phyloP scores from a whole-genome alignment of 1,140 invertebrate species.

The Euglossa dilemma region DNA sequence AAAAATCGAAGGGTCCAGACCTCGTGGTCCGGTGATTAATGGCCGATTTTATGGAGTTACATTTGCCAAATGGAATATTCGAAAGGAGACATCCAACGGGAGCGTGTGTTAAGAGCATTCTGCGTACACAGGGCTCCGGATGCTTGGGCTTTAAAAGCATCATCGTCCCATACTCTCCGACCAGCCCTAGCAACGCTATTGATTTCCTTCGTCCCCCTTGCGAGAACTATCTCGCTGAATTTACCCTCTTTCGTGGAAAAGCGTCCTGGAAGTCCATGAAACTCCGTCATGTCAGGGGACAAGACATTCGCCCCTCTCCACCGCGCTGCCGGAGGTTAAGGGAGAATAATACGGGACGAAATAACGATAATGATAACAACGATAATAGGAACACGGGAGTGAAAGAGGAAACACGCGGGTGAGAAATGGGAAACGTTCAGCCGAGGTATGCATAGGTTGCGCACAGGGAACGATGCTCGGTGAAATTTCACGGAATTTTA shows the following conservation, averaged over 20 bases:
- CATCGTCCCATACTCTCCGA: conserved; percentile 76
- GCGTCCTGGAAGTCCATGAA: conserved; percentile 63
- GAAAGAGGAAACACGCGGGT: not conserved
- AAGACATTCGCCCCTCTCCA: conserved; percentile 34
- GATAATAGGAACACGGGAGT: not conserved
- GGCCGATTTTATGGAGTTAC: conserved; percentile 44
- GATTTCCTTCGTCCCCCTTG: conserved; percentile 81
- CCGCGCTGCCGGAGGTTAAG: not conserved
- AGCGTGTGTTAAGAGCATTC: conserved; percentile 62
- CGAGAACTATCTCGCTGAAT: conserved; percentile 75
- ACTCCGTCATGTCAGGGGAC: conserved; percentile 34
- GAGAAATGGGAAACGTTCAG: no score
- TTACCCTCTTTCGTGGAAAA: conserved; percentile 77
- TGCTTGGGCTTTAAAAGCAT: conserved; percentile 79
- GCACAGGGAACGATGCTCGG: no score
- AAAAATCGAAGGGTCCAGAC: not conserved
- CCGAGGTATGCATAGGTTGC: no score
- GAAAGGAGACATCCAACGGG: conserved; percentile 52
- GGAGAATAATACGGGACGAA: conserved; percentile 10
- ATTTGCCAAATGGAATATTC: conserved; percentile 59
- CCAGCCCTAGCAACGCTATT: conserved; percentile 81
- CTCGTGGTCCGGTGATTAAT: conserved; percentile 28
- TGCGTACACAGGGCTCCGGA: conserved; percentile 68
- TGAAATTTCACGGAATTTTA: no score
- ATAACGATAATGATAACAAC: not conserved